These are phyloP conservation scores for Typhlichthys subterraneus DNA, from an alignment of 2,797 vertebrate species.

Conservation along the genomic window DNA sequence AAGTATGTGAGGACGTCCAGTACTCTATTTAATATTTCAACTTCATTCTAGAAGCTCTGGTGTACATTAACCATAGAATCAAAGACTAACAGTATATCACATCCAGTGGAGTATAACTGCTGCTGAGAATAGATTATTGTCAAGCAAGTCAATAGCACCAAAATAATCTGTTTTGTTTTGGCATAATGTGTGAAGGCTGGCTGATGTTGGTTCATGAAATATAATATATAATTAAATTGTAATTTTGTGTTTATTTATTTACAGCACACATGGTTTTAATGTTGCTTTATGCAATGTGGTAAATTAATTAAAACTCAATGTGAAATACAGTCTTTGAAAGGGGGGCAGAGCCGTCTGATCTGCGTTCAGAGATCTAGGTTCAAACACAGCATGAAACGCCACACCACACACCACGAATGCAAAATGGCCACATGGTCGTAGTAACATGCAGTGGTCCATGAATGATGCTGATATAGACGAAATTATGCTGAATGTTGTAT, in stretches of 20 bases:
- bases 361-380: constrained; percentile 35
- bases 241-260: too few species aligned
- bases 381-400: constrained; percentile 51
- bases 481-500: too few species aligned
- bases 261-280: too few species aligned
- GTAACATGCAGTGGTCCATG: constrained; percentile 67
- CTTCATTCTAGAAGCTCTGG: constrained; percentile 37
- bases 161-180: constrained; percentile 14
- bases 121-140: constrained; percentile 38
- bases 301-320: too few species aligned
- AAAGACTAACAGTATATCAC: constrained; percentile 39
- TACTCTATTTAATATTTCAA: constrained; percentile 22
- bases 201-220: too few species aligned
- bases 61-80: constrained; percentile 38
- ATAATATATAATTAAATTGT: too few species aligned
- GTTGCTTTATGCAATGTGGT: too few species aligned
- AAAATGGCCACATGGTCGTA: constrained; percentile 80
- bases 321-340: constrained; percentile 6
- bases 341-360: constrained; percentile 18
- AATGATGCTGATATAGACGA: too few species aligned
- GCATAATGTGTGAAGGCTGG: too few species aligned
- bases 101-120: constrained; percentile 27
- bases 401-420: constrained; percentile 58
- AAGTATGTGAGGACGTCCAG: constrained; percentile 8
- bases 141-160: constrained; percentile 24